These are phyloP conservation scores for Neria commutata DNA, from an alignment of 2,888 invertebrate species.

Conservation along the genomic window DNA sequence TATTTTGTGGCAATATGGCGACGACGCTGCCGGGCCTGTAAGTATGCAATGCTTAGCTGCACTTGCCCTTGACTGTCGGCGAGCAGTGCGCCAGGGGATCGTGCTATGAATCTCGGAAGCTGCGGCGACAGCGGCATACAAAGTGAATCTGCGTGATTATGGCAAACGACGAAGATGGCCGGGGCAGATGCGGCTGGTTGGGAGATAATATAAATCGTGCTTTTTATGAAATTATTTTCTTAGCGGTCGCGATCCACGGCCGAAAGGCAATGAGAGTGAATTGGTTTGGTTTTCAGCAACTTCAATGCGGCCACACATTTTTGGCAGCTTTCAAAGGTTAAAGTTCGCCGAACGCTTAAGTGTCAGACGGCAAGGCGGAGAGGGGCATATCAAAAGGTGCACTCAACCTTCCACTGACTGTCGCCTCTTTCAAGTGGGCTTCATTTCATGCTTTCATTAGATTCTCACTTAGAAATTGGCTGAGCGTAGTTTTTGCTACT, in stretches of 20 bases:
- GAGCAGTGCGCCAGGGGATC: not conserved
- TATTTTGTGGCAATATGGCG: constrained; percentile 1
- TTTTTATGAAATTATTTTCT: constrained; percentile 9
- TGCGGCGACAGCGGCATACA: not conserved
- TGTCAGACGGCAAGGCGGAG: too few species aligned
- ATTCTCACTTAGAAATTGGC: too few species aligned
- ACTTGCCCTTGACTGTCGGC: not conserved
- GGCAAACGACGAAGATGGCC: not conserved
- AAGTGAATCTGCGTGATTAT: not conserved
- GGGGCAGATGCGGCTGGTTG: not conserved
- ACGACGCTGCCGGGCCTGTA: constrained; percentile 1
- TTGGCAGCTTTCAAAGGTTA: too few species aligned
- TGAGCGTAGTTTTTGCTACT: too few species aligned
- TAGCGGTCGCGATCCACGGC: not conserved
- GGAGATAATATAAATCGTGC: not conserved
- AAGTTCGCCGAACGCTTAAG: too few species aligned
- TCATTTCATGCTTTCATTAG: too few species aligned
- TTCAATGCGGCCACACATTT: constrained; percentile 1
- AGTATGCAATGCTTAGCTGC: constrained; percentile 1
- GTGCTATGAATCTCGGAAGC: not conserved
- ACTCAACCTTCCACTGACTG: too few species aligned
- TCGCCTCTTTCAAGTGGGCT: too few species aligned
- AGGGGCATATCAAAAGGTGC: too few species aligned
- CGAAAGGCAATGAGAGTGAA: not conserved
- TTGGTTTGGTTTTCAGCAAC: not conserved